Evolutionary conservation across 2,888 invertebrate genomes (phyloP).

Genomic region (Clunio marinus): DNA sequence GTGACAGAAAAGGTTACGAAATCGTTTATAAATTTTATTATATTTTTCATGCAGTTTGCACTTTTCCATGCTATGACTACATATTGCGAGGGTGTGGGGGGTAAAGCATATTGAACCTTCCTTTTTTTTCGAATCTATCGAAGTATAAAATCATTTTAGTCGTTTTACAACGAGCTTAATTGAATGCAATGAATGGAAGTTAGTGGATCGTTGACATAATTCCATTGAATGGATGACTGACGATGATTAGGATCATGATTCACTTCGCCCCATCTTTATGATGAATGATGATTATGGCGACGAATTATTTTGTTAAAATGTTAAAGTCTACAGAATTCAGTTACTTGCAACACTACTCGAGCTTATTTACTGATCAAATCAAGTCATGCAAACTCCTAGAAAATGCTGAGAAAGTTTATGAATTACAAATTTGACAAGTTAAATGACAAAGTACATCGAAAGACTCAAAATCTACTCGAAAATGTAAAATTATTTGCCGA

Average conservation of each 20-base stretch:
- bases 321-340: background rate
- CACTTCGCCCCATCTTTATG: background rate
- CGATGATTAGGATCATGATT: background rate
- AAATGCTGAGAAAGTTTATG: conserved; percentile 9
- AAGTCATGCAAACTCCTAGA: background rate
- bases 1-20: no score
- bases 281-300: conserved; percentile 5
- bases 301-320: no score
- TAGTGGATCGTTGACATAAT: background rate
- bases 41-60: background rate
- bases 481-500: conserved; percentile 17
- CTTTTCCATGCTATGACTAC: background rate
- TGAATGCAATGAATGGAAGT: conserved; percentile 10
- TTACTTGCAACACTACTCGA: background rate
- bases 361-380: background rate
- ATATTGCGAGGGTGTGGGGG: background rate
- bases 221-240: background rate
- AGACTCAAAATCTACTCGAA: conserved; percentile 21
- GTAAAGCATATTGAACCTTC: no score
- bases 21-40: conserved; percentile 14
- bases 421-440: conserved; percentile 30
- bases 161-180: conserved; percentile 3
- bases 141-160: no score
- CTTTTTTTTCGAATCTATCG: no score
- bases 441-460: conserved; percentile 26